Base-by-base conservation (phyloP, 2,888 invertebrate genomes). In the Nomada goodeniana region DNA sequence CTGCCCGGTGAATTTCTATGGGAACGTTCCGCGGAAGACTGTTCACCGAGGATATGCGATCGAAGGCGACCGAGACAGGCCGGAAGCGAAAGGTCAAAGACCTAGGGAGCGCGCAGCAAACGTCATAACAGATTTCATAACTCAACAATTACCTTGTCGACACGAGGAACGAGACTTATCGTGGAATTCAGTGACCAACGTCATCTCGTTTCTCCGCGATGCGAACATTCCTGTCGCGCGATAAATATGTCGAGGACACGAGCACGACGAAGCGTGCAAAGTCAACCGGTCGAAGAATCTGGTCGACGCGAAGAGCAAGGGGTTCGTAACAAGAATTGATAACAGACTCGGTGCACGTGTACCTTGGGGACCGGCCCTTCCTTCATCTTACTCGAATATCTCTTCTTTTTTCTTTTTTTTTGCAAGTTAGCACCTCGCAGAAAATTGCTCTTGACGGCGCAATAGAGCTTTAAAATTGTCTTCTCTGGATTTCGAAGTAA, bases 241-340 rank as follows among this genome's bases (percentile, higher is more conserved):
- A 82, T 83, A 82, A 78, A 83, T 83, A 71, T 78, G 81, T 82
- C 78, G 83, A 82, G 82, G 75, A 72, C 71, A 71, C 76, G 15
- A 60, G 59, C 29, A 55, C 61, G 47, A 67, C 26, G 67, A 68
- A 36, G 29, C 44, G 59, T 59, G 69, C 53, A 63, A 53, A 72
- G 23, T 42, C 61, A 61, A 71, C 47, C 53, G 36, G 53, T 67
- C 11, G 42, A 23, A 44, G 57, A 60, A 72, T 72, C 71, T 53
- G 23, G 61, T 20, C 52, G 42, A 26, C 61, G 15, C 15, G 63
- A 53, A 72, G 20, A 44, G 20, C 42, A 13, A 60, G 7, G 52
- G 13, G 50, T 59, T 59, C n/a, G 15, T 47, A 50, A 59, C 15
- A 18, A 15, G 20, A 4, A 50, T 47, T 23, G 44, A 36, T 47